phyloP scores from a whole-genome alignment of 2,113 vertebrate genomes.

The Menidia beryllina region DNA sequence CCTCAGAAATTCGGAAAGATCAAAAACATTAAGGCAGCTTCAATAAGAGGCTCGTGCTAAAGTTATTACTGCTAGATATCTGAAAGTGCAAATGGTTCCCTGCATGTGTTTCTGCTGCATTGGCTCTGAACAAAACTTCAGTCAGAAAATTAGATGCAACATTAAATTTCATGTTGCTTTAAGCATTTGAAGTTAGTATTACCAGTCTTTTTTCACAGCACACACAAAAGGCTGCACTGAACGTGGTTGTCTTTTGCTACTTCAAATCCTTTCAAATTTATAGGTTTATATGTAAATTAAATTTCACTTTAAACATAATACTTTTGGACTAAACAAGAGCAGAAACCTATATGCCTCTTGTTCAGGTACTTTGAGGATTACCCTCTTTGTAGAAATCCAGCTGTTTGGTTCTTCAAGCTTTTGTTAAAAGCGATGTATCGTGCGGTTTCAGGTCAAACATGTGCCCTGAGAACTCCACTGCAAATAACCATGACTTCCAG shows the following conservation, averaged over 20 bases:
- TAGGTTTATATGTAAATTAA: too few species aligned
- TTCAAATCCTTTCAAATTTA: not conserved
- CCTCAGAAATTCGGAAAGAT: not conserved
- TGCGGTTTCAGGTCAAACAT: constrained; percentile 88
- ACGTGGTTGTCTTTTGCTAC: not conserved
- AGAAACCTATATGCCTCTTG: too few species aligned
- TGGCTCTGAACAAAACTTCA: not conserved
- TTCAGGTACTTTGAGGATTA: not conserved
- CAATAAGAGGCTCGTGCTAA: not conserved
- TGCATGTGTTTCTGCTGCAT: not conserved
- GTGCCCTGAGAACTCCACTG: constrained; percentile 87
- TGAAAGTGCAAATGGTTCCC: not conserved
- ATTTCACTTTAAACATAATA: too few species aligned
- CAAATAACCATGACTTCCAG: constrained; percentile 94
- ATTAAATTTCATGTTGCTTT: too few species aligned
- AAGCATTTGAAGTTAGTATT: too few species aligned
- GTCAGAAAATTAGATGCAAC: too few species aligned
- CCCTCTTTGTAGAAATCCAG: not conserved
- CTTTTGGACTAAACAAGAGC: too few species aligned
- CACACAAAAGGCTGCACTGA: not conserved
- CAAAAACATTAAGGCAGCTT: not conserved
- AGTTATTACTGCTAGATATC: not conserved
- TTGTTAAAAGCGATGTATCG: not conserved
- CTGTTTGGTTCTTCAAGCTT: constrained; percentile 3
- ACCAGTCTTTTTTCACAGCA: not conserved